Evolutionary conservation across 2,113 vertebrate genomes (phyloP), one percentile per base, ranked within the genome.

Genomic region (Odocoileus virginianus): DNA sequence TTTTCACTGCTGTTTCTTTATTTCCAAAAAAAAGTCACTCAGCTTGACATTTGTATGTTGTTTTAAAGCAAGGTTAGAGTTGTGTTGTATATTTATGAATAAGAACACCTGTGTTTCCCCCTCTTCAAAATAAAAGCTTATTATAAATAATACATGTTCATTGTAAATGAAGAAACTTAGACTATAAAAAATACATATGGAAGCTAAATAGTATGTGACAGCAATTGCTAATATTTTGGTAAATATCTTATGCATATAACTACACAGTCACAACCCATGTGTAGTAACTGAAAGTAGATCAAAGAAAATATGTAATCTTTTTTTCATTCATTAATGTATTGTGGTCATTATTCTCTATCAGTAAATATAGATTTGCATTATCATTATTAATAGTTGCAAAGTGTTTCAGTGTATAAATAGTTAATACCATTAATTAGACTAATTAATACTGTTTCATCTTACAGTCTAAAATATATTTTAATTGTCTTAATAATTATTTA

Each of bases 321-420:
- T 93, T 91, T 91, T 64, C 0, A 95, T 93, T 83, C 3, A 76
- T 91, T 93, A 86, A 57, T 54, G 76, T 57, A 58, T 86, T 67
- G 1, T 93, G 71, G 7, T 64, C 33, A 57, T 87, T 95, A 83
- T 78, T 93, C 2, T 21, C 14, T 86, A 87, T 89, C 17, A 89
- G n/a, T 96, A 93, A 94, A 79, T 84, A 71, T 19, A 87, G 47
- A 74, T 96, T 87, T 92, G 2, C 96, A 33, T 88, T 87, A 64
- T 83, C 55, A 54, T 74, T 58, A 58, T 30, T 30, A 40, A 52
- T 47, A 12, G 30, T 52, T 91, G 6, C 16, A 78, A 87, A 94
- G 21, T 88, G 2, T 94, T 85, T n/a, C 23, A 97, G 19, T 82
- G 2, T 45, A 45, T 64, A 54, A 25, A 83, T 92, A 76, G n/a